phyloP scores from a whole-genome alignment of 2,888 invertebrate species.

The Glaucopsyche alexis region DNA sequence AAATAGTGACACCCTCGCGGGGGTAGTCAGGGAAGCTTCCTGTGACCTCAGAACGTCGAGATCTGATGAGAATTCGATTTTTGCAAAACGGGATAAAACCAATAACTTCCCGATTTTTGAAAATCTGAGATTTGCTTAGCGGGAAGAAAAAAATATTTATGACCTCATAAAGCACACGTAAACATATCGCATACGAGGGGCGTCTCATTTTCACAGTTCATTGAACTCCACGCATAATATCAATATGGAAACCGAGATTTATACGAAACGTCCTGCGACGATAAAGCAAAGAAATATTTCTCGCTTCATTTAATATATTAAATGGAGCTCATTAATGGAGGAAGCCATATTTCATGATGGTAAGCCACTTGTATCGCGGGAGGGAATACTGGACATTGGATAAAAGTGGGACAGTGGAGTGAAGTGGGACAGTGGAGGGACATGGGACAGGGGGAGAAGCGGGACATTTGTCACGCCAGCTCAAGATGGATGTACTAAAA shows the following conservation, averaged over 20 bases:
- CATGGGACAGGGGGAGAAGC: background rate
- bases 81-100: no score
- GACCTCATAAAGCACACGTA: no score
- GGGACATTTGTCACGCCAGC: background rate
- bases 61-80: no score
- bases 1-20: no score
- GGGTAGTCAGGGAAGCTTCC: no score
- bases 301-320: slow-evolving; percentile 6
- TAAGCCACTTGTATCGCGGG: slow-evolving; percentile 24
- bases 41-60: no score
- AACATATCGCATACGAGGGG: background rate
- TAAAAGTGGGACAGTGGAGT: background rate
- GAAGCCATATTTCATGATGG: slow-evolving; percentile 15
- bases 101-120: no score
- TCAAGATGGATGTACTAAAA: background rate
- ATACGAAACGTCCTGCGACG: background rate
- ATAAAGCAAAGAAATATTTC: slow-evolving; percentile 12
- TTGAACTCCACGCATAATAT: background rate
- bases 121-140: no score
- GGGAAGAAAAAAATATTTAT: no score
- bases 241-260: background rate
- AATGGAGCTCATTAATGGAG: slow-evolving; percentile 2
- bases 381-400: background rate
- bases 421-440: background rate
- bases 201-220: background rate